These are phyloP conservation scores for Linnaemya tessellans DNA, from an alignment of 2,888 invertebrate species.

Conservation along the genomic window DNA sequence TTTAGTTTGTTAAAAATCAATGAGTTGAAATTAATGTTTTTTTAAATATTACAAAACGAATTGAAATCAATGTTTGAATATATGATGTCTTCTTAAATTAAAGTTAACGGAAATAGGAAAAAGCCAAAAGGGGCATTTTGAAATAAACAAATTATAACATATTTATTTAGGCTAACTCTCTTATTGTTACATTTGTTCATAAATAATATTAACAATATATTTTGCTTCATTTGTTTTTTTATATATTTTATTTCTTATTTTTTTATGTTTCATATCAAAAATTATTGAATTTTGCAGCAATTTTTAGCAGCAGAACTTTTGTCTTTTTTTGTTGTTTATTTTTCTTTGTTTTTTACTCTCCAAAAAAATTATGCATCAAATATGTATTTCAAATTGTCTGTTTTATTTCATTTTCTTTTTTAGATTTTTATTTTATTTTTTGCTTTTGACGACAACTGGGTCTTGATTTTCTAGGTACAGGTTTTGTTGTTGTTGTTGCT, in stretches of 20 bases:
- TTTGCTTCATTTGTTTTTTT: slow-evolving; percentile 40
- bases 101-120: slow-evolving; percentile 46
- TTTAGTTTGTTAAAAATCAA: slow-evolving; percentile 17
- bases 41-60: slow-evolving; percentile 4
- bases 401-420: slow-evolving; percentile 10
- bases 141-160: slow-evolving; percentile 56
- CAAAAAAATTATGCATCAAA: slow-evolving; percentile 37
- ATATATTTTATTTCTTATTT: not conserved
- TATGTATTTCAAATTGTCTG: slow-evolving; percentile 13
- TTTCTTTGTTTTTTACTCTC: slow-evolving; percentile 21
- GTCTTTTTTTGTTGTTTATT: not conserved
- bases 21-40: slow-evolving; percentile 18
- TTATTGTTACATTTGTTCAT: slow-evolving; percentile 45
- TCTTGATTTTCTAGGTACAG: slow-evolving; percentile 58
- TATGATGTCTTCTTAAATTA: not conserved
- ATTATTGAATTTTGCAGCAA: slow-evolving; percentile 66
- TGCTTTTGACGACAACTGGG: slow-evolving; percentile 18
- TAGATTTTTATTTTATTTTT: not conserved
- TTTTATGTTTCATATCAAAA: slow-evolving; percentile 62
- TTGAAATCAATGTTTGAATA: not conserved
- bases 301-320: slow-evolving; percentile 54
- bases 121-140: slow-evolving; percentile 70
- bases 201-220: slow-evolving; percentile 52
- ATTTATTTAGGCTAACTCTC: slow-evolving; percentile 54
- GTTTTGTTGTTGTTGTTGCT: slow-evolving; percentile 16